phyloP scores from a whole-genome alignment of 1,140 invertebrate species.

The Bombus waltoni region DNA sequence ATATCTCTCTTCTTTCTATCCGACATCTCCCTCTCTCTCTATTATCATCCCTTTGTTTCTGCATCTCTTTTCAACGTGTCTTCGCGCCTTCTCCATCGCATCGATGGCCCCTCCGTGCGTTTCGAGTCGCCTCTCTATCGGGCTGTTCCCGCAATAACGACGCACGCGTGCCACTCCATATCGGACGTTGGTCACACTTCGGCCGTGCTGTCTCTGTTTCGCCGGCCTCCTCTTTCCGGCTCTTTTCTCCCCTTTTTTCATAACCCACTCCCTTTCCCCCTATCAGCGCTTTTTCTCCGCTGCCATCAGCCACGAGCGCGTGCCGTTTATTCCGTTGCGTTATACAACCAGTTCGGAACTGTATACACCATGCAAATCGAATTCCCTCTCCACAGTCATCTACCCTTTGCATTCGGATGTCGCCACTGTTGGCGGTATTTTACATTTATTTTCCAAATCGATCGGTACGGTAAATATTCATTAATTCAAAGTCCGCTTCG shows the following conservation, averaged over 20 bases:
- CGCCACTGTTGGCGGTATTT: no score
- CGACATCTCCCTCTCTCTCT: no score
- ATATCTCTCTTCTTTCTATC: no score
- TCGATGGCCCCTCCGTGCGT: slow-evolving; percentile 1
- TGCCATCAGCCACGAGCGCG: neutral
- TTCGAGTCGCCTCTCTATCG: slow-evolving; percentile 27
- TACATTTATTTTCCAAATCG: no score
- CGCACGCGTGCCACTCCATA: slow-evolving; percentile 48
- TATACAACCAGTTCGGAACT: neutral
- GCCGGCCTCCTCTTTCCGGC: slow-evolving; percentile 1
- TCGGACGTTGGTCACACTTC: slow-evolving; percentile 49
- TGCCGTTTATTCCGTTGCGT: slow-evolving; percentile 14
- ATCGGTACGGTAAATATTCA: no score
- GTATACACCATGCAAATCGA: slow-evolving; percentile 14
- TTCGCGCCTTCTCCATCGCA: slow-evolving; percentile 10
- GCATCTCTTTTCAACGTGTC: neutral
- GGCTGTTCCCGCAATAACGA: slow-evolving; percentile 42
- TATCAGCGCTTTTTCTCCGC: neutral
- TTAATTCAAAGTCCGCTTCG: no score
- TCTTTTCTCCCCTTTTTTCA: neutral
- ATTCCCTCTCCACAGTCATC: neutral
- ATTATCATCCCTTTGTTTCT: neutral
- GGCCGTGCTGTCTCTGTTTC: slow-evolving; percentile 26
- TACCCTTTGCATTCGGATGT: neutral
- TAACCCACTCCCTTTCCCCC: neutral